phyloP scores from a whole-genome alignment of 2,888 invertebrate genomes.

The Tillus elongatus region DNA sequence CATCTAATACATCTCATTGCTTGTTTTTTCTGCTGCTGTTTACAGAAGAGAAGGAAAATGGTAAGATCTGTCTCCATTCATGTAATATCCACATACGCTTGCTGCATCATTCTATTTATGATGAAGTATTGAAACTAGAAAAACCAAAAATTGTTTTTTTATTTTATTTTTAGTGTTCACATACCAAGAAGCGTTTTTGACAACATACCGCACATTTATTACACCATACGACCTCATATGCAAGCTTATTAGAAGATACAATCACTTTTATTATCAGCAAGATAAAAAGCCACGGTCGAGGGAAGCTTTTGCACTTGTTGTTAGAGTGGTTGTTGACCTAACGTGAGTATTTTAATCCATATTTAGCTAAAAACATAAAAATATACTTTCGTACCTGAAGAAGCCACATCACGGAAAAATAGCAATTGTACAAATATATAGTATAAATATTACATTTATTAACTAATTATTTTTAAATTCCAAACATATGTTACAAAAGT shows the following conservation, averaged over 20 bases:
- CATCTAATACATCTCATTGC: too few relatives aligned
- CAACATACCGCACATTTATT: slow-evolving; percentile 95
- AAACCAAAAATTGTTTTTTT: too few relatives aligned
- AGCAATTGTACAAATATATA: too few relatives aligned
- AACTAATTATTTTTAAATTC: too few relatives aligned
- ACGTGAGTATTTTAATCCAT: slow-evolving; percentile 68
- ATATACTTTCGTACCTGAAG: too few relatives aligned
- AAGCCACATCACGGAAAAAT: too few relatives aligned
- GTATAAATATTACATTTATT: too few relatives aligned
- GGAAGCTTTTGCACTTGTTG: slow-evolving; percentile 85
- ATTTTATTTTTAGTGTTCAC: slow-evolving; percentile 61
- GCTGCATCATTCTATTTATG: too few relatives aligned
- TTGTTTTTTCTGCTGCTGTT: slow-evolving; percentile 22
- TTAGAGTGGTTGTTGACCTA: slow-evolving; percentile 90
- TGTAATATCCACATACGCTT: not conserved
- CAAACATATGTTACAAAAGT: too few relatives aligned
- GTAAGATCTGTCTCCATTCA: slow-evolving; percentile 34
- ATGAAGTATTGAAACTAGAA: too few relatives aligned
- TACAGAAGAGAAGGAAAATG: slow-evolving; percentile 40
- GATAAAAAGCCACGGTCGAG: slow-evolving; percentile 69
- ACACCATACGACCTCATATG: slow-evolving; percentile 76
- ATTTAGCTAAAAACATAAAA: too few relatives aligned
- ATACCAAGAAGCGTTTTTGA: slow-evolving; percentile 96
- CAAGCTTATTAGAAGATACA: slow-evolving; percentile 73
- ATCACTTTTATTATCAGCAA: slow-evolving; percentile 62